phyloP scores from a whole-genome alignment of 1,140 invertebrate genomes.

The Homalodisca vitripennis region DNA sequence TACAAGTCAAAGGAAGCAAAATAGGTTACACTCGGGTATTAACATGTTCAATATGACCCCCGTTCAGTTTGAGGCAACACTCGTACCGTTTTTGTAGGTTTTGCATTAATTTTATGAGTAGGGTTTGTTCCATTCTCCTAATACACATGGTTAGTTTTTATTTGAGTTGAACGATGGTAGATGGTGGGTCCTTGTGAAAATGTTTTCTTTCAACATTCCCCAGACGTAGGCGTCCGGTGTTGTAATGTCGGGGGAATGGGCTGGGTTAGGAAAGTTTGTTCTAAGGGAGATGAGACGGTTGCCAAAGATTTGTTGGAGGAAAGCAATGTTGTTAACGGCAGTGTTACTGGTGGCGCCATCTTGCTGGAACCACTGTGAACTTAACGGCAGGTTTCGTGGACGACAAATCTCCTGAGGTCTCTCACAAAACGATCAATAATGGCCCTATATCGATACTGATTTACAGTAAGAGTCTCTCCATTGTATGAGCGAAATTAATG shows the following conservation, averaged over 20 bases:
- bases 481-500: background rate
- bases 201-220: background rate
- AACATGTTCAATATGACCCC: background rate
- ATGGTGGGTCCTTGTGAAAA: background rate
- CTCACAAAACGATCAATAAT: background rate
- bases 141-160: background rate
- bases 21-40: background rate
- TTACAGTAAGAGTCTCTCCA: background rate
- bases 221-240: background rate
- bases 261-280: background rate
- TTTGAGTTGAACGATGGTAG: background rate
- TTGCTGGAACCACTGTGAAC: background rate
- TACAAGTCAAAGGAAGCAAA: background rate
- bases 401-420: background rate
- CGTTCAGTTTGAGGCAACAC: background rate
- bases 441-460: background rate
- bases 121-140: background rate
- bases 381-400: background rate
- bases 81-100: background rate
- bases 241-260: background rate
- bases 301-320: background rate
- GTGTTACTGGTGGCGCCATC: background rate
- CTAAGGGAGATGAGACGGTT: background rate
- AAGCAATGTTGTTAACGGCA: background rate
- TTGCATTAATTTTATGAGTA: background rate